phyloP scores from a whole-genome alignment of 2,888 invertebrate genomes.

The Heliconius cydno region DNA sequence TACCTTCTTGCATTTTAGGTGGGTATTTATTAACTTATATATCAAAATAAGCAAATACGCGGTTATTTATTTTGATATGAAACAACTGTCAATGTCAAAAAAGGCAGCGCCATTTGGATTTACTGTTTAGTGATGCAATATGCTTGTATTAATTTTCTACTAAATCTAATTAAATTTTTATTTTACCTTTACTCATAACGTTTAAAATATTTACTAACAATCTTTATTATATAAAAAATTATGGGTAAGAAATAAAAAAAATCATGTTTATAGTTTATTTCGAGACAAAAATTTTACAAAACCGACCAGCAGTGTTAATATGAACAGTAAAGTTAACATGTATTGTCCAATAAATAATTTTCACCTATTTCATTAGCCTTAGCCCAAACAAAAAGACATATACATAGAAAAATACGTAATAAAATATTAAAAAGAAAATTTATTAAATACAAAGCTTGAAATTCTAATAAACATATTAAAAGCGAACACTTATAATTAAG shows the following conservation, averaged over 20 bases:
- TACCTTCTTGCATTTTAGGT: conserved; percentile 43
- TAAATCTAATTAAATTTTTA: background rate
- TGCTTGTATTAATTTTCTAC: background rate
- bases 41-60: background rate
- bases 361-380: conserved; percentile 15
- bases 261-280: conserved; percentile 35
- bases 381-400: background rate
- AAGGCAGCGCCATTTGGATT: conserved; percentile 5
- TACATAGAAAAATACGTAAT: background rate
- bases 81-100: conserved; percentile 8
- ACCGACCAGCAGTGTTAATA: conserved; percentile 39
- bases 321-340: conserved; percentile 2
- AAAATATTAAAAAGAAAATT: conserved; percentile 1
- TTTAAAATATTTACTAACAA: background rate
- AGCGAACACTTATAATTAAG: conserved; percentile 28
- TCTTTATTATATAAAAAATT: background rate
- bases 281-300: conserved; percentile 36
- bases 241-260: conserved; percentile 13
- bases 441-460: conserved; percentile 4
- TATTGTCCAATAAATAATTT: conserved; percentile 16
- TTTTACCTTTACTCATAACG: background rate
- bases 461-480: conserved; percentile 14
- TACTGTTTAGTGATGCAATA: background rate
- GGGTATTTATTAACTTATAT: background rate
- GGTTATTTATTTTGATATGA: background rate